Conservation (phyloP, 2,888 invertebrate species). For the Melitaea athalia region DNA sequence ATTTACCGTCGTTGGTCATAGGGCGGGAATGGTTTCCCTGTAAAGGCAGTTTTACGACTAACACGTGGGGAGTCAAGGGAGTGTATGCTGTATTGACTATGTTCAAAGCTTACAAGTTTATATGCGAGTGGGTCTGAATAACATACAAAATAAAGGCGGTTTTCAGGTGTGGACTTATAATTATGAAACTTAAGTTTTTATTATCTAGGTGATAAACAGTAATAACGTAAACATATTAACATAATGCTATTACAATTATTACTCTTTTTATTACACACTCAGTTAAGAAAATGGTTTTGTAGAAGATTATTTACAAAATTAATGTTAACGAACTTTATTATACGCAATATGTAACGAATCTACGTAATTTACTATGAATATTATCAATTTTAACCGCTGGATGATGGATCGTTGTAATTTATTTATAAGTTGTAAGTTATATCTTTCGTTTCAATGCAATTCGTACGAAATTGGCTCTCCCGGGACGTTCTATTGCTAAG, state of each 20-base stretch:
- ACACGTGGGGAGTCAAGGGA: constrained; percentile 63
- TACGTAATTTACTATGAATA: too few relatives aligned
- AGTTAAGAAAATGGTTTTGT: too few relatives aligned
- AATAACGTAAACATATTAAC: too few relatives aligned
- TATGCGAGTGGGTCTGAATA: constrained; percentile 39
- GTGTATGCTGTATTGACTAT: constrained; percentile 58
- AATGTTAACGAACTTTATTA: too few relatives aligned
- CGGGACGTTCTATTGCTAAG: constrained; percentile 74
- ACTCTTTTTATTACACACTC: too few relatives aligned
- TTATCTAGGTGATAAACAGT: background rate
- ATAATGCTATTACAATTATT: too few relatives aligned
- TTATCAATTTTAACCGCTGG: background rate
- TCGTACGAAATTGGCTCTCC: constrained; percentile 73
- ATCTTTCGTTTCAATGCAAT: constrained; percentile 52
- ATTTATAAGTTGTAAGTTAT: constrained; percentile 46
- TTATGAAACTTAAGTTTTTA: background rate
- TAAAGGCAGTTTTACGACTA: constrained; percentile 76
- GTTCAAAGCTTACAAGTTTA: constrained; percentile 40
- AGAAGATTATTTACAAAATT: too few relatives aligned
- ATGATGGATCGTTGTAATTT: constrained; percentile 63
- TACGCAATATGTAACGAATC: too few relatives aligned
- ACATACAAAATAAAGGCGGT: constrained; percentile 25
- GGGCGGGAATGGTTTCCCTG: constrained; percentile 60
- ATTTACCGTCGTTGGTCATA: constrained; percentile 47
- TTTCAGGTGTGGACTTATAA: constrained; percentile 11